These are phyloP conservation scores for Umimayanthus kanabou DNA, from an alignment of 92 coral and sea anemone species.

Conservation along the genomic window DNA sequence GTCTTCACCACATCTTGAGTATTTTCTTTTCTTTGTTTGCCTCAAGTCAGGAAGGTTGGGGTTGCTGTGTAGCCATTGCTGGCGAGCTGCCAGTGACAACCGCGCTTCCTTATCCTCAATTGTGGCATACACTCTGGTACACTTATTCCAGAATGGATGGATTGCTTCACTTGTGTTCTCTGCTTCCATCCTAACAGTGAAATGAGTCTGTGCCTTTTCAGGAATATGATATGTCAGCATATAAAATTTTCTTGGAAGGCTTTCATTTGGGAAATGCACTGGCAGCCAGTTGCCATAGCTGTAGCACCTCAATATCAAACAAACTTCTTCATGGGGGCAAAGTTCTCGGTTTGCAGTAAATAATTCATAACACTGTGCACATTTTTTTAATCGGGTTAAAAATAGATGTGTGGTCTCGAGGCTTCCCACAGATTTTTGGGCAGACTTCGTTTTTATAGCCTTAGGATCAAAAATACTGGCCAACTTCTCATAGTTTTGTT, in stretches of 20 bases:
- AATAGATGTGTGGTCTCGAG: neutral
- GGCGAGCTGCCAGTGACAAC: constrained; percentile 12
- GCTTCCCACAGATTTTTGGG: neutral
- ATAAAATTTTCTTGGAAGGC: neutral
- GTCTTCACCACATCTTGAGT: constrained; percentile 2
- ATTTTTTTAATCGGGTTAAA: neutral
- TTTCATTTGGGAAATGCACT: constrained; percentile 10
- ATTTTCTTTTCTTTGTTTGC: neutral
- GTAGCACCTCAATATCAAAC: neutral
- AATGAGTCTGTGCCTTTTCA: neutral
- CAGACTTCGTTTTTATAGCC: neutral
- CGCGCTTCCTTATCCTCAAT: neutral
- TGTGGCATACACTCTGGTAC: constrained; percentile 8
- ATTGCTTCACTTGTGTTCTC: neutral
- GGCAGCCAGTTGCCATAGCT: constrained; percentile 16
- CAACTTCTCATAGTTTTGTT: neutral
- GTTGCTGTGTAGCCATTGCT: constrained; percentile 15
- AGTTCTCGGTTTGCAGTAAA: constrained; percentile 16
- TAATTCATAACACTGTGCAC: neutral
- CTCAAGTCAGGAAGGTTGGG: neutral
- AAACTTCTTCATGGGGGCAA: constrained; percentile 13
- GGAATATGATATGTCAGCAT: neutral
- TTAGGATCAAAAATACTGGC: constrained; percentile 8
- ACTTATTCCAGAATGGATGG: constrained; percentile 14
- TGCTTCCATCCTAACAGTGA: constrained; percentile 3